Evolutionary conservation across 2,113 vertebrate genomes (phyloP).

Genomic region (Electrona antarctica): DNA sequence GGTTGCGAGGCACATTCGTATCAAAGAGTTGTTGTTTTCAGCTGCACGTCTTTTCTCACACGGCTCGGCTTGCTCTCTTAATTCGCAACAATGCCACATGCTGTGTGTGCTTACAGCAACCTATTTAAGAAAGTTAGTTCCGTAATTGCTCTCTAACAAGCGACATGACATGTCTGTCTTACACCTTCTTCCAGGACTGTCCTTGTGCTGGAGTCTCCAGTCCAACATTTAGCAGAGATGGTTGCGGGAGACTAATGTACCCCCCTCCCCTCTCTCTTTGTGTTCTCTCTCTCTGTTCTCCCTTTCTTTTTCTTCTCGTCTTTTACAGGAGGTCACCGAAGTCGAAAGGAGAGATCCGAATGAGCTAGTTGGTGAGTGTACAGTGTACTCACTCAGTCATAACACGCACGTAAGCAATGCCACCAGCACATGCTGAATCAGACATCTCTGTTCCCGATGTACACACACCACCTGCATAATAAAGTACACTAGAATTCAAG

Average conservation of each 20-base stretch:
- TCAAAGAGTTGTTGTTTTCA: slow-evolving; percentile 13
- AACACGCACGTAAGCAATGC: not conserved
- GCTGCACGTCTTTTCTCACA: not conserved
- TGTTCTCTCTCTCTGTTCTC: slow-evolving; percentile 15
- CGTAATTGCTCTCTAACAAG: too few species aligned
- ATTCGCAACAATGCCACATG: not conserved
- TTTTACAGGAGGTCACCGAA: slow-evolving; percentile 84
- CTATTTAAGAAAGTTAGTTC: not conserved
- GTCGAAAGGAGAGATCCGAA: slow-evolving; percentile 91
- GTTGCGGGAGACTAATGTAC: not conserved
- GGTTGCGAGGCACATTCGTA: slow-evolving; percentile 6
- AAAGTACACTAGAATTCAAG: not conserved
- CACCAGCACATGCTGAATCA: too few species aligned
- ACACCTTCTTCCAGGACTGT: not conserved
- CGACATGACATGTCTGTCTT: too few species aligned
- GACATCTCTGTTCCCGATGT: too few species aligned
- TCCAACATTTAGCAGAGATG: not conserved
- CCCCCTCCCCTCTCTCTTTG: not conserved
- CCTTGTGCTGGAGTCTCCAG: not conserved
- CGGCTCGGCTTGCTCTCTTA: not conserved
- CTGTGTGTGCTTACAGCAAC: not conserved
- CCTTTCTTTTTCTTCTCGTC: slow-evolving; percentile 5
- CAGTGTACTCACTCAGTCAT: too few species aligned
- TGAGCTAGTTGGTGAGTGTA: slow-evolving; percentile 91
- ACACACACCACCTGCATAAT: not conserved